Evolutionary conservation across 2,797 vertebrate genomes (phyloP), one percentile per base, ranked within the genome.

Genomic region (Gephyroberyx darwinii): DNA sequence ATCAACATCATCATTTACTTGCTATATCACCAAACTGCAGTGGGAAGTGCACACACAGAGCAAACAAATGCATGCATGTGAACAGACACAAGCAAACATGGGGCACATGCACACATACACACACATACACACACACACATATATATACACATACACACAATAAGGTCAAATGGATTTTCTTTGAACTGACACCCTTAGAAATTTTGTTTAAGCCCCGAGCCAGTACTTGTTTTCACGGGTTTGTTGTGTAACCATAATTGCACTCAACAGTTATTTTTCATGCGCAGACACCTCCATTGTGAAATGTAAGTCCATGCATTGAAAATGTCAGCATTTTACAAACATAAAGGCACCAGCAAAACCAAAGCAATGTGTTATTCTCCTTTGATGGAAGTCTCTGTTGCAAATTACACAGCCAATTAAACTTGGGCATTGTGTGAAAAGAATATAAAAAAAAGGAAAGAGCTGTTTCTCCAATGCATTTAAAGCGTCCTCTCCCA

Each of bases 361-460:
- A 58, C 8, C 33, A 35, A 67, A 65, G 7, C 22, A 45, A 10
- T 26, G 13, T 37, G 48, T 20, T 3, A 0, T 53, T 43, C 56
- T 26, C 22, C 6, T 33, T 13, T 60, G 16, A 54, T 35, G 31
- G 13, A 54, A 48, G 20, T 26, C 55, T 41, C 30, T 65, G 31
- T 22, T 37, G 12, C 2, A 61, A 70, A 71, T 71, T 20, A 57
- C 52, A 64, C 35, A 68, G 47, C 39, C 17, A 51, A 71, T 72
- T 52, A 30, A 48, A 67, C n/a, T 69, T 17, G 37, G 33, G 14
- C 7, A 30, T 6, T 73, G 4, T 41, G 19, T 33, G 5, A 13
- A n/a, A 64, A 57, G n/a, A 17, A 57, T 37, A 48, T 2, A n/a
- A 65, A 43, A 3, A 0, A 59, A 30, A 62, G 17, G 45, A 62